Base-by-base conservation (phyloP, 1,140 invertebrate genomes). In the Chionoecetes opilio region DNA sequence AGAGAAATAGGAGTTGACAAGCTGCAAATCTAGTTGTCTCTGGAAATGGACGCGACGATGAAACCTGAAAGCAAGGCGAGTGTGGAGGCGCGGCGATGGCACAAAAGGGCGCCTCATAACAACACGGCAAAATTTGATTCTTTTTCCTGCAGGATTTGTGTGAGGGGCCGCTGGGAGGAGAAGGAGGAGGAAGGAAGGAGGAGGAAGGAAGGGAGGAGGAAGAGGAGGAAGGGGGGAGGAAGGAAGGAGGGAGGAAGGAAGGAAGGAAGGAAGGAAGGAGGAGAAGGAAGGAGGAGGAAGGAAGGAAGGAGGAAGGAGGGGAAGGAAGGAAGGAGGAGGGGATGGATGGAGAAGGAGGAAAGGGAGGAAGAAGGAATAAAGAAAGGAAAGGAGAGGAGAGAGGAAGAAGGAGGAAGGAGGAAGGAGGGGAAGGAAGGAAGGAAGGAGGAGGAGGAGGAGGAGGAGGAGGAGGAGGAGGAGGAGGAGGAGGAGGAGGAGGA, bases 11-110 rank as follows among this genome's bases (percentile, higher is more conserved):
- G n/a, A 75, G 63, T 26, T n/a, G 63, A 75, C 63, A 75, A 75
- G n/a, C 63, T n/a, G 63, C 63, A 75, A 75, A 75, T 75, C 63
- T n/a, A n/a, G 63, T 75, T 75, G 63, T 75, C 63, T 75, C 63
- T 75, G 63, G 63, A n/a, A 75, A 75, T 75, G 63, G 63, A n/a
- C 21, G 63, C 63, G 63, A 75, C 63, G 63, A 75, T 75, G 63
- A 75, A n/a, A 75, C 63, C 26, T 75, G 63, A 75, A 75, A 75
- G 63, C 63, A 75, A n/a, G 63, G 63, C 6, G 63, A n/a, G 63
- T 5, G 63, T 26, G 63, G n/a, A n/a, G 63, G 63, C 21, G 63
- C 21, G 11, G 11, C 26, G 63, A 75, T 21, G 6, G 63, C 63
- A 75, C 63, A 26, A n/a, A 75, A n/a, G 63, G n/a, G 63, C 63